Percentiles rank a stretch among this genome's conserved stretches.
phyloP scores from a whole-genome alignment of 2,888 invertebrate species.

The Galerucella pusilla region DNA sequence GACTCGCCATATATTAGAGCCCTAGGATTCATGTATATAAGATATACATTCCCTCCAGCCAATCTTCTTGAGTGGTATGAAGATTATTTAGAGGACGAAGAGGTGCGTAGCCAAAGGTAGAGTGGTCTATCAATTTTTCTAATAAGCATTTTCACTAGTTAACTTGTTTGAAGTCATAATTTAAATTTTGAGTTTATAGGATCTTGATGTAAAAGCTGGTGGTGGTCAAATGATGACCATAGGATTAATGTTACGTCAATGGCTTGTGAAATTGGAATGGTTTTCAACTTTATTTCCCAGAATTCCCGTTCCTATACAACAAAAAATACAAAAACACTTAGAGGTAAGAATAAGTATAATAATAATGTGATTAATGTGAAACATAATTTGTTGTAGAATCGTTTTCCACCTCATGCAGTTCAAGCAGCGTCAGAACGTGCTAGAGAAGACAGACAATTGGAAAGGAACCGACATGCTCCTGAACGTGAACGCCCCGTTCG shows the following conservation, averaged over 20 bases:
- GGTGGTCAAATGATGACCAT: conserved; percentile 94
- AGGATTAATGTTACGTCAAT: conserved; percentile 91
- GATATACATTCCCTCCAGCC: conserved; percentile 96
- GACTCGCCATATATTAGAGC: conserved; percentile 98
- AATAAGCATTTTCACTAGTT: conserved; percentile 13
- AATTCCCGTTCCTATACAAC: conserved; percentile 98
- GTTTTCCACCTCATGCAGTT: conserved; percentile 60
- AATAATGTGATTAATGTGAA: too few relatives aligned
- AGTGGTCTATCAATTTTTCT: conserved; percentile 55
- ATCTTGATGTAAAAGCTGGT: conserved; percentile 97
- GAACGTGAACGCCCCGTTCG: conserved; percentile 45
- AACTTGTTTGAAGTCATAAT: conserved; percentile 17
- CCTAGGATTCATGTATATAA: conserved; percentile 85
- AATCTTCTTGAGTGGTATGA: conserved; percentile 98
- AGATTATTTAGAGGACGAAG: conserved; percentile 94
- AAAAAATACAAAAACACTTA: conserved; percentile 83
- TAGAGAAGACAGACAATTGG: conserved; percentile 47
- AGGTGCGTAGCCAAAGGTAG: conserved; percentile 72
- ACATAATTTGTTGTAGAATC: conserved; percentile 51
- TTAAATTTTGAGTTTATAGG: conserved; percentile 66
- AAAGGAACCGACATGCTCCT: conserved; percentile 48
- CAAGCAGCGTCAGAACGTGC: conserved; percentile 54
- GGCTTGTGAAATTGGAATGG: conserved; percentile 97
- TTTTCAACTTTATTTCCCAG: conserved; percentile 98
- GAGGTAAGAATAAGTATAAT: conserved; percentile 62